A percentile compares a stretch with the other conserved stretches of the same genome.
Conservation (phyloP, 2,888 invertebrate genomes). For the Chymomyza procnemis region DNA sequence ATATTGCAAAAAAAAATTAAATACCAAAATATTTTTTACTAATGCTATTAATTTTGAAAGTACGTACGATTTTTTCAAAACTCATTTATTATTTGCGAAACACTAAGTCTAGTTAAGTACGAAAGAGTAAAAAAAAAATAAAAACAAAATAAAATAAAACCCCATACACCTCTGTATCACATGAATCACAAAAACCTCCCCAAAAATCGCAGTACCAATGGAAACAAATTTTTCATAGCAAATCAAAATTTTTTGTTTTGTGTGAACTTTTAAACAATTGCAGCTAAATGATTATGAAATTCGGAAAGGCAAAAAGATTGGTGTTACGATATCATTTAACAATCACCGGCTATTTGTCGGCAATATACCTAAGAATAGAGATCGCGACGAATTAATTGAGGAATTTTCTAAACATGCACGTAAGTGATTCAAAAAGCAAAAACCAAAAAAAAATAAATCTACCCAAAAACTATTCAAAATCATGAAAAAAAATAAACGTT, state of each 20-base stretch:
- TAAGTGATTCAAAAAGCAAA: conserved; percentile 83
- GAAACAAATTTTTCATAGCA: conserved; percentile 71
- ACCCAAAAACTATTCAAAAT: conserved; percentile 27
- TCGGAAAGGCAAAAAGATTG: conserved; percentile 99
- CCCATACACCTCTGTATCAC: conserved; percentile 10
- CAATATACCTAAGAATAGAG: conserved; percentile 99
- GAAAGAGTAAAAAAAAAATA: not conserved
- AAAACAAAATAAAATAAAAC: not conserved
- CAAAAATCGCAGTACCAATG: conserved; percentile 52
- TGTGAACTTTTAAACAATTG: conserved; percentile 86
- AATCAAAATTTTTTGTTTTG: conserved; percentile 72
- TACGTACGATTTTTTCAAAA: not conserved
- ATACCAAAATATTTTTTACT: conserved; percentile 30
- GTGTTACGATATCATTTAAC: conserved; percentile 99
- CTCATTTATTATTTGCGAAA: not conserved
- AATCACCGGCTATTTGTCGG: conserved; percentile 99
- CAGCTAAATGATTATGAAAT: conserved; percentile 99
- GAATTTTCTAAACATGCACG: conserved; percentile 99
- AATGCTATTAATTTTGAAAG: not conserved
- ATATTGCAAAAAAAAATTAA: conserved; percentile 24
- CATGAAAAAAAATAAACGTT: conserved; percentile 16
- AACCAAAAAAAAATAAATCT: conserved; percentile 31
- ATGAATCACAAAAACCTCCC: conserved; percentile 12
- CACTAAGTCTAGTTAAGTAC: conserved; percentile 33
- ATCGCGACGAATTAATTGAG: conserved; percentile 99